Conservation (phyloP, 2,888 invertebrate genomes). For the Watsonalla cultraria region DNA sequence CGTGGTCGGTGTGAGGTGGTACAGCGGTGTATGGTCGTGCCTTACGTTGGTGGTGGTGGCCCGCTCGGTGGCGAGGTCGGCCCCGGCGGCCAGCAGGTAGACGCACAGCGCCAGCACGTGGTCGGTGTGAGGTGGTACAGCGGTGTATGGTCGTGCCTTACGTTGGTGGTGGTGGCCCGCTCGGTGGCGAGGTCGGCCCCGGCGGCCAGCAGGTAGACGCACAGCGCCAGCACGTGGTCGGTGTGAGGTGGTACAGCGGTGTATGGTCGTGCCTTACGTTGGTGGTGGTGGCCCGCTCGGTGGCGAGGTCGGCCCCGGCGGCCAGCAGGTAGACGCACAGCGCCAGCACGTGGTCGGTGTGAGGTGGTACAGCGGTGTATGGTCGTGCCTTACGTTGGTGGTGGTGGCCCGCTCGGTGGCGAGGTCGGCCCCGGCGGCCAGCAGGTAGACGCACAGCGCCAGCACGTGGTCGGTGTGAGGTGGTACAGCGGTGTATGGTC, state of each 20-base stretch:
- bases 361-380: too few species aligned
- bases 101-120: constrained; percentile 92
- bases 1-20: too few species aligned
- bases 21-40: constrained; percentile 1
- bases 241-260: too few species aligned
- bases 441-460: constrained; percentile 90
- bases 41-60: constrained; percentile 26
- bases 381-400: constrained; percentile 21
- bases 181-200: constrained; percentile 79
- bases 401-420: constrained; percentile 40
- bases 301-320: constrained; percentile 82
- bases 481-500: not conserved
- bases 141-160: constrained; percentile 11
- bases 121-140: too few species aligned
- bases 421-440: constrained; percentile 87
- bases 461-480: constrained; percentile 95
- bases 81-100: constrained; percentile 91
- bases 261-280: constrained; percentile 18
- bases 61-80: constrained; percentile 65
- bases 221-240: constrained; percentile 92
- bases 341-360: constrained; percentile 94
- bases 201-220: constrained; percentile 92
- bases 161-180: constrained; percentile 25
- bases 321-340: constrained; percentile 92
- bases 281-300: constrained; percentile 31